Percentiles rank a stretch among this genome's conserved stretches.
phyloP scores from a whole-genome alignment of 2,888 invertebrate genomes.

The Labia minor region DNA sequence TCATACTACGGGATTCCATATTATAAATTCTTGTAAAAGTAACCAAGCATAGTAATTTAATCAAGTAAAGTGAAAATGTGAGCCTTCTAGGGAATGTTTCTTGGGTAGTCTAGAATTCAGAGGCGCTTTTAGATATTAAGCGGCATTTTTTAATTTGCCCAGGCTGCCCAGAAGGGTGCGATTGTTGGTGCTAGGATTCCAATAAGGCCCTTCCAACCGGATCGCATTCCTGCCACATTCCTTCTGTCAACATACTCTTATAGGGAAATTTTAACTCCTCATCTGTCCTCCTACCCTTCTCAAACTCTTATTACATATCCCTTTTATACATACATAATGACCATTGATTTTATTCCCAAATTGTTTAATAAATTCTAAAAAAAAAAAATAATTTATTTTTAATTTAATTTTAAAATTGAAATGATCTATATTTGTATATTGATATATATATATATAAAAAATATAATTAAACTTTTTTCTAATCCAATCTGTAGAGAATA shows the following conservation, averaged over 20 bases:
- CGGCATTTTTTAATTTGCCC: slow-evolving; percentile 3
- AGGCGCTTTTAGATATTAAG: not conserved
- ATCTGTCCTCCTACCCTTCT: not conserved
- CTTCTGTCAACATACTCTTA: slow-evolving; percentile 2
- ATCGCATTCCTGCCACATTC: not conserved
- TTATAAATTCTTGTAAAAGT: too few species aligned
- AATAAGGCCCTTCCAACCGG: not conserved
- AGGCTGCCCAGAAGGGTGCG: not conserved
- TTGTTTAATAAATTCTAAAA: too few species aligned
- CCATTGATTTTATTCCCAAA: not conserved
- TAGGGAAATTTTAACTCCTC: not conserved
- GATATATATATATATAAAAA: too few species aligned
- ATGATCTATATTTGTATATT: too few species aligned
- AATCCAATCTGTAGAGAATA: too few species aligned
- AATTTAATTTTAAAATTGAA: too few species aligned
- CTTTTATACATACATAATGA: not conserved
- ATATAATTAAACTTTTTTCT: too few species aligned
- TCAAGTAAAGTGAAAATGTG: too few species aligned
- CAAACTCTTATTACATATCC: not conserved
- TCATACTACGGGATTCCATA: too few species aligned
- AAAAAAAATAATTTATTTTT: too few species aligned
- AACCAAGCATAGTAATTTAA: too few species aligned
- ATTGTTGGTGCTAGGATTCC: slow-evolving; percentile 7
- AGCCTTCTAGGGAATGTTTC: too few species aligned
- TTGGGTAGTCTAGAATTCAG: not conserved